Conservation (phyloP, 1,140 invertebrate species). For the Episyrphus balteatus region DNA sequence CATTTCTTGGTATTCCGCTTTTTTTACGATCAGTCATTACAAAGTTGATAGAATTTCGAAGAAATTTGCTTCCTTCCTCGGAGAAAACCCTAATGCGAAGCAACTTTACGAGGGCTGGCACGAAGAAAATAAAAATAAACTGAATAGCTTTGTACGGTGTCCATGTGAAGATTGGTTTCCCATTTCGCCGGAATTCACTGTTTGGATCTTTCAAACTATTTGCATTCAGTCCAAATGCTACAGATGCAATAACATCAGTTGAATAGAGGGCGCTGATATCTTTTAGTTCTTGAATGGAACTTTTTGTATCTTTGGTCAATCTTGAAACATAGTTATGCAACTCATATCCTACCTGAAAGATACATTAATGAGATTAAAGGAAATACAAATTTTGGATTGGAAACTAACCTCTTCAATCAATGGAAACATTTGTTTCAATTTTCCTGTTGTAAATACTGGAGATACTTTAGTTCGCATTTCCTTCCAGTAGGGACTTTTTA, state of each 20-base stretch:
- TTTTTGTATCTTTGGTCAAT: background rate
- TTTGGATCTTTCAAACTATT: slow-evolving; percentile 38
- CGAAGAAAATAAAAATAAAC: slow-evolving; percentile 33
- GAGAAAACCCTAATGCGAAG: slow-evolving; percentile 25
- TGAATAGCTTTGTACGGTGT: slow-evolving; percentile 24
- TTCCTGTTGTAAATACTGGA: slow-evolving; percentile 42
- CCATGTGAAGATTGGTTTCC: slow-evolving; percentile 36
- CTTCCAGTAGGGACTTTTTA: slow-evolving; percentile 39
- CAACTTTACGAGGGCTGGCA: slow-evolving; percentile 22
- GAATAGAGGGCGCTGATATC: slow-evolving; percentile 30
- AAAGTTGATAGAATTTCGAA: slow-evolving; percentile 21
- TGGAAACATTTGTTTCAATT: slow-evolving; percentile 45
- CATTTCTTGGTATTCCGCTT: slow-evolving; percentile 16
- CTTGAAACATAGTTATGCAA: background rate
- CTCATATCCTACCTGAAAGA: too few relatives aligned
- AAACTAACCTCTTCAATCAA: slow-evolving; percentile 11
- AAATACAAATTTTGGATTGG: background rate
- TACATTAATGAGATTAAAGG: too few relatives aligned
- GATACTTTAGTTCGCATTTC: slow-evolving; percentile 40
- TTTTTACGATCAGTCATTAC: background rate
- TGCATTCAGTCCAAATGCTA: slow-evolving; percentile 45
- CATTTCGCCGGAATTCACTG: slow-evolving; percentile 33
- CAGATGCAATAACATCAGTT: slow-evolving; percentile 49
- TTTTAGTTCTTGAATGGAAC: slow-evolving; percentile 4
- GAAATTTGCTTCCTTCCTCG: slow-evolving; percentile 17